Evolutionary conservation across 2,797 vertebrate genomes (phyloP).

Genomic region (Eupleurogrammus muticus): DNA sequence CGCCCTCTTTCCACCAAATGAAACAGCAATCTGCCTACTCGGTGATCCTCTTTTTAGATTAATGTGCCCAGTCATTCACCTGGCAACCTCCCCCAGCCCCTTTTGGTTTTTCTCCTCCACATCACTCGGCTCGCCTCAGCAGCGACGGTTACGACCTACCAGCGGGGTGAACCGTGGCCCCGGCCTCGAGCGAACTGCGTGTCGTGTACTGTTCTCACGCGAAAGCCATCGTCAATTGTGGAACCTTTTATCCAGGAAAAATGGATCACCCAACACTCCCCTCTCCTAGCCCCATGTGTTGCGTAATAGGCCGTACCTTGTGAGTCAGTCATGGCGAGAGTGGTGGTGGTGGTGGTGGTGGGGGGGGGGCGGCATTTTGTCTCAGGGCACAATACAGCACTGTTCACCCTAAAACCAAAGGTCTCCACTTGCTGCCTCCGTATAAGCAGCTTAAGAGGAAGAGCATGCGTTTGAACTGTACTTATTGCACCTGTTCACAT

Average conservation of each 20-base stretch:
- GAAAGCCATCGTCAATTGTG: slow-evolving; percentile 71
- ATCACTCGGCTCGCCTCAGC: slow-evolving; percentile 48
- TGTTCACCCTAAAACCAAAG: slow-evolving; percentile 66
- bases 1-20: slow-evolving; percentile 39
- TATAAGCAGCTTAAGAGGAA: slow-evolving; percentile 54
- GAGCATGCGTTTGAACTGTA: slow-evolving; percentile 39
- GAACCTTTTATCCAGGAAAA: slow-evolving; percentile 75
- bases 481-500: slow-evolving; percentile 51
- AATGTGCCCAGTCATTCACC: slow-evolving; percentile 24
- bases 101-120: slow-evolving; percentile 25
- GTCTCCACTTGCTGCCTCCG: slow-evolving; percentile 29
- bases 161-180: slow-evolving; percentile 61
- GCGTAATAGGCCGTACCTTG: slow-evolving; percentile 80
- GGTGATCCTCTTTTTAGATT: slow-evolving; percentile 16
- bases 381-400: slow-evolving; percentile 68
- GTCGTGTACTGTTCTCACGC: slow-evolving; percentile 70
- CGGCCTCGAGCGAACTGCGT: slow-evolving; percentile 63
- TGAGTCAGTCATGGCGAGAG: slow-evolving; percentile 68
- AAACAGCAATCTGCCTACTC: slow-evolving; percentile 10
- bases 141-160: slow-evolving; percentile 62
- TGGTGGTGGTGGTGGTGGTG: too few relatives aligned
- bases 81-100: slow-evolving; percentile 22
- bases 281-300: slow-evolving; percentile 59
- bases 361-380: slow-evolving; percentile 69
- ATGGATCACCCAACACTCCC: slow-evolving; percentile 65